Conservation (phyloP, 2,888 invertebrate genomes). For the Nomada lathburiana region DNA sequence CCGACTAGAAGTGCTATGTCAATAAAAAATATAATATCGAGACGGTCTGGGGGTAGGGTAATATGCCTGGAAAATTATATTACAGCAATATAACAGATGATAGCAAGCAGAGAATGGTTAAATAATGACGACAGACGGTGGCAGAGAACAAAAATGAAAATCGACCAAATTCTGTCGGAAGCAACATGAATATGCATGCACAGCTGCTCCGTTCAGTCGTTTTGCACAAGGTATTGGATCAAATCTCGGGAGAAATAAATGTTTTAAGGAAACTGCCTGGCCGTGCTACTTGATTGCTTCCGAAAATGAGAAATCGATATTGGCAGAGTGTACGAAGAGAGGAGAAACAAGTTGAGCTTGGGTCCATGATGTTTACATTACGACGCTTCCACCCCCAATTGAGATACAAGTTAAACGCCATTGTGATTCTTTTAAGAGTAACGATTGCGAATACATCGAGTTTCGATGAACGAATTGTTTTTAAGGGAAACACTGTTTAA, state of each 20-base stretch:
- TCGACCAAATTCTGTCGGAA: slow-evolving; percentile 21
- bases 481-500: not conserved
- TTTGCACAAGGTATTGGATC: slow-evolving; percentile 26
- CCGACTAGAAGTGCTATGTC: not conserved
- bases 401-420: slow-evolving; percentile 7
- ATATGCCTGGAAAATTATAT: slow-evolving; percentile 52
- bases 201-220: slow-evolving; percentile 65
- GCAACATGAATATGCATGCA: slow-evolving; percentile 73
- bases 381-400: not conserved
- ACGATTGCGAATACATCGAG: not conserved
- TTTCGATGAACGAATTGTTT: not conserved
- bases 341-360: slow-evolving; percentile 15
- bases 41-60: slow-evolving; percentile 19
- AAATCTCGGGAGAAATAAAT: slow-evolving; percentile 43
- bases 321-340: not conserved
- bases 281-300: slow-evolving; percentile 39
- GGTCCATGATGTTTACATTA: slow-evolving; percentile 3
- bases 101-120: not conserved
- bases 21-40: slow-evolving; percentile 53
- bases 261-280: slow-evolving; percentile 41
- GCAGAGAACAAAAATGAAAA: slow-evolving; percentile 28
- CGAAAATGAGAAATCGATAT: slow-evolving; percentile 39
- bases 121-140: not conserved
- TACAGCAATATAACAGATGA: slow-evolving; percentile 27
- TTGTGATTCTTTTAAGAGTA: slow-evolving; percentile 5